Evolutionary conservation across 2,797 vertebrate species (phyloP).

Genomic region (Lagocephalus sceleratus): DNA sequence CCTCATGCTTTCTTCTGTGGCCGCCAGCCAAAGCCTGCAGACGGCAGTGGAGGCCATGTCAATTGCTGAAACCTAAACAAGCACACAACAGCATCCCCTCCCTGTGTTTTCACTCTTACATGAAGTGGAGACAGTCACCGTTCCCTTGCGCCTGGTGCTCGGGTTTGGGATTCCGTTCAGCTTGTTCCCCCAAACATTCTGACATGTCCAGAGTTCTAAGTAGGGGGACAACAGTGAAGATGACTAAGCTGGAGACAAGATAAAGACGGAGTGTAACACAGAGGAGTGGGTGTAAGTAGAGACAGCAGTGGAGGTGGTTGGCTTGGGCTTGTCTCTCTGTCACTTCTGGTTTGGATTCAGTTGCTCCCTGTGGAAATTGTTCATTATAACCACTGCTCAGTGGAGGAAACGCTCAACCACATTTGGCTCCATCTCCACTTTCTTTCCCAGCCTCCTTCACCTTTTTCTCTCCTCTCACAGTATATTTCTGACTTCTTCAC

Average conservation of each 20-base stretch:
- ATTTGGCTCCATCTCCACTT: conserved; percentile 38
- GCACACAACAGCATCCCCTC: conserved; percentile 47
- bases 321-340: conserved; percentile 50
- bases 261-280: conserved; percentile 34
- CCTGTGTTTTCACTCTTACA: conserved; percentile 24
- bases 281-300: conserved; percentile 21
- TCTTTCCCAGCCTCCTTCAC: conserved; percentile 33
- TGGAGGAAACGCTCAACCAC: conserved; percentile 27
- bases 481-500: conserved; percentile 23
- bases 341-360: conserved; percentile 56
- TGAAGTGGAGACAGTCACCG: conserved; percentile 38
- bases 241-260: conserved; percentile 37
- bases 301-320: conserved; percentile 35
- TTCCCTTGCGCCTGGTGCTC: conserved; percentile 29
- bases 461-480: conserved; percentile 14
- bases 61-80: conserved; percentile 64
- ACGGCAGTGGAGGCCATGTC: conserved; percentile 56
- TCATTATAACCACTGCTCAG: conserved; percentile 40
- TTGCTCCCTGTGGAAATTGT: conserved; percentile 38
- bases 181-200: conserved; percentile 36
- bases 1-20: conserved; percentile 29
- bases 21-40: conserved; percentile 44
- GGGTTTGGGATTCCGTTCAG: conserved; percentile 59
- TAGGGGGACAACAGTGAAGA: conserved; percentile 34
- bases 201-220: conserved; percentile 28